Evolutionary conservation across 2,113 vertebrate genomes (phyloP), one percentile per base, ranked within the genome.

Genomic region (Verasper variegatus): DNA sequence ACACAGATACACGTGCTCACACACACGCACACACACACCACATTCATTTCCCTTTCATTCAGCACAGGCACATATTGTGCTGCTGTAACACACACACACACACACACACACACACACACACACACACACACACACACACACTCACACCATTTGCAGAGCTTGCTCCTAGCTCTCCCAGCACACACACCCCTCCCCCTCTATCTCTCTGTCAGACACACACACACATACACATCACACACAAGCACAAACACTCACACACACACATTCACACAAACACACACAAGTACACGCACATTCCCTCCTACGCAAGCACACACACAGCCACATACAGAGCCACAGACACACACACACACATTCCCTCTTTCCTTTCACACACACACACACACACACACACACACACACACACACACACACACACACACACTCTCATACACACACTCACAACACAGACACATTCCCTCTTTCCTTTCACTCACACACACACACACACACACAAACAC

Each of bases 11-110:
- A 77, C 73, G 68, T 62, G 58, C 69, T 74, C 68, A 56, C 63
- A 73, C 40, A 68, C 78, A 88, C 82, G 87, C 56, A 68, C 56
- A 57, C 56, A 70, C 59, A 67, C 76, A 87, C 81, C 13, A 75
- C 86, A 91, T 92, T 91, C 82, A 92, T 88, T 92, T 91, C 89
- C 89, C 86, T 90, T 91, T 91, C 86, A 92, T 91, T 90, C 90
- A 92, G 89, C 83, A 88, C 88, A 86, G 85, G 83, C 90, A 91
- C 89, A 93, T 90, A 92, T 90, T 92, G 90, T 90, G 77, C 86
- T 88, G 88, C 85, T 86, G 83, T 74, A 86, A 88, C 67, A 49
- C 66, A 74, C 71, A 52, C 69, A 71, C 69, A 71, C 31, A 71
- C 31, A 88, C 67, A 49, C 66, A 74, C 71, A 52, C 69, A 71